Evolutionary conservation across 2,113 vertebrate species (phyloP), one percentile per base, ranked within the genome.

Genomic region (Solenodon paradoxus): DNA sequence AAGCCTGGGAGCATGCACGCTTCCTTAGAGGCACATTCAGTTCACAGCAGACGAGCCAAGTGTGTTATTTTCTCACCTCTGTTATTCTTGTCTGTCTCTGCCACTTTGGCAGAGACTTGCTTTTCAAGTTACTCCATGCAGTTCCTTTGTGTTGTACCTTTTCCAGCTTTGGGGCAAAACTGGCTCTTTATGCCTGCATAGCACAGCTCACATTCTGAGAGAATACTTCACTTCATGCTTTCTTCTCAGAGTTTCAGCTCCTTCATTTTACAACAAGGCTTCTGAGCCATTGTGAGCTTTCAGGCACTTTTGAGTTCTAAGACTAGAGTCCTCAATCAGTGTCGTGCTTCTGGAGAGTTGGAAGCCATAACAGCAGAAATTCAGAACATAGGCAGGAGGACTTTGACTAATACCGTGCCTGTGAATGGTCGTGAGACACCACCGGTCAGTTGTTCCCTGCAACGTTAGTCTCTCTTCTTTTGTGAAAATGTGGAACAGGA

Each of bases 251-350:
- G 22, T 32, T 45, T 45, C 15, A 22, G 3, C 5, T 64, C 38
- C 49, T 92, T 75, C 51, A 78, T 79, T 90, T 95, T 77, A 79
- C 69, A 83, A 68, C 63, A 63, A 92, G 42, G 35, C 30, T 38
- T 80, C 90, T 93, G 88, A 75, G 68, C 15, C 30, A 30, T 3
- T 0, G 22, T 40, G 66, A 35, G 30, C 57, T 75, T 87, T 86
- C 53, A 55, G 51, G 35, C 5, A 71, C 40, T 59, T 93, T 38
- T 72, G 51, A 93, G 40, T 40, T 66, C 35, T 84, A 30, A 42
- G 15, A 35, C 53, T 89, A 75, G 75, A 82, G 45, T 66, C 68
- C 15, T 75, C 30, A 1, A 10, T 30, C 30, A 75, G 28, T 47
- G 19, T 16, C 45, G 53, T 30, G 15, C 47, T 66, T 86, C 75